Percentiles rank a stretch among this genome's conserved stretches.
These are phyloP conservation scores for Halcyon badia DNA, from an alignment of 2,797 vertebrate species.

Conservation along the genomic window DNA sequence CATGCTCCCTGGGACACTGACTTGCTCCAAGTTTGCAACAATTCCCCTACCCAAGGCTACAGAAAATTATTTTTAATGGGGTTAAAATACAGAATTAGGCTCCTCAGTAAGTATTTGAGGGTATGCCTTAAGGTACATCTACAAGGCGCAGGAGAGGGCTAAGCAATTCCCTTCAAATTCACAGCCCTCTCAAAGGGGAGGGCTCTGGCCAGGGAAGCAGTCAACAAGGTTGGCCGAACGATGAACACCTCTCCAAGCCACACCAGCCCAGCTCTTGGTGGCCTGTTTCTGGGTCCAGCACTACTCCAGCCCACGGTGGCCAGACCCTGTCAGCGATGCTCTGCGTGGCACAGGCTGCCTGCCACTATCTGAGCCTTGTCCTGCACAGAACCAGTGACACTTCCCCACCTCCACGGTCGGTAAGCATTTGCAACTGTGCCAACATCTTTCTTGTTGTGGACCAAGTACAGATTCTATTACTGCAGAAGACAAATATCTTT, in stretches of 20 bases:
- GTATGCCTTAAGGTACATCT: not conserved
- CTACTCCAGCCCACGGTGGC: fast-evolving
- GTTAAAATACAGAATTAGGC: not conserved
- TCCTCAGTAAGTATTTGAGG: not conserved
- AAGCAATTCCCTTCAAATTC: not conserved
- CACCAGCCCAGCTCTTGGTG: not conserved
- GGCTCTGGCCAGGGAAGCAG: not conserved
- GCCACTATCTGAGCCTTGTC: not conserved
- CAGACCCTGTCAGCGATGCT: not conserved
- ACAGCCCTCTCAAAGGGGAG: not conserved
- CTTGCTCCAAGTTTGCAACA: not conserved
- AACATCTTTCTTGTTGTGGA: fast-evolving
- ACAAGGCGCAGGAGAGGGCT: not conserved
- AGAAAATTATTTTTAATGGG: not conserved
- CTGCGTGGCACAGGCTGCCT: not conserved
- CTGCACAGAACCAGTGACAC: not conserved
- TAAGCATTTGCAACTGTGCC: not conserved
- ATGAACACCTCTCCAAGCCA: not conserved
- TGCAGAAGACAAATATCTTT: not conserved
- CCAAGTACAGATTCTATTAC: not conserved
- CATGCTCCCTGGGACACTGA: fast-evolving
- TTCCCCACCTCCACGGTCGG: fast-evolving
- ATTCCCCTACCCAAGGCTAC: not conserved
- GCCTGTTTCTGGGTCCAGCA: not conserved
- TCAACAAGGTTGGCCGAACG: not conserved